Percentiles rank a stretch among this genome's conserved stretches.
These are phyloP conservation scores for Carettochelys insculpta DNA, from an alignment of 2,113 vertebrate species.

Conservation along the genomic window DNA sequence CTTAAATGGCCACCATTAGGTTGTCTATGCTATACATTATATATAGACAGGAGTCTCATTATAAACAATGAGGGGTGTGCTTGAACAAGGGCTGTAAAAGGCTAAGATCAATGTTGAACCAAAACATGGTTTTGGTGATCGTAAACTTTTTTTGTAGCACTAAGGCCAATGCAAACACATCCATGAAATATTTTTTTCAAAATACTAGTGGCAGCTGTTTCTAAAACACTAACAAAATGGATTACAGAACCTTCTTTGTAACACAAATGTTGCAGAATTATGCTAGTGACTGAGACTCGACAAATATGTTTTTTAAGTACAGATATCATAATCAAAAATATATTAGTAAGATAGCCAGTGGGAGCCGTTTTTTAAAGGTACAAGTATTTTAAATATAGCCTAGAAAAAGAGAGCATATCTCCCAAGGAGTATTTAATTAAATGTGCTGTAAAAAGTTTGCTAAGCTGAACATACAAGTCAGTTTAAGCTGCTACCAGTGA, in stretches of 20 bases:
- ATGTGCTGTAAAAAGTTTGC: not conserved
- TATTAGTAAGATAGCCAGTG: not conserved
- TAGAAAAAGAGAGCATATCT: not conserved
- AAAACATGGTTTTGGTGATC: not conserved
- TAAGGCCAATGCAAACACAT: slow-evolving; percentile 50
- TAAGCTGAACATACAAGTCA: not conserved
- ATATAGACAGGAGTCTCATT: not conserved
- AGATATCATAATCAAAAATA: not conserved
- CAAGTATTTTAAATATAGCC: not conserved
- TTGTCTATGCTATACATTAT: slow-evolving; percentile 22
- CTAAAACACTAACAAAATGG: slow-evolving; percentile 51
- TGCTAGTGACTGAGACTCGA: not conserved
- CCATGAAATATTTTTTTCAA: not conserved
- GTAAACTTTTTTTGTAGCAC: not conserved
- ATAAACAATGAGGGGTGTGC: slow-evolving; percentile 23
- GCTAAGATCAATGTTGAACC: slow-evolving; percentile 48
- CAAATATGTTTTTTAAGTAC: not conserved
- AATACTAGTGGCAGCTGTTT: slow-evolving; percentile 28
- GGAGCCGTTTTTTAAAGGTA: not conserved
- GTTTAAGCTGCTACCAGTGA: not conserved
- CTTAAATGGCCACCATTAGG: slow-evolving; percentile 40
- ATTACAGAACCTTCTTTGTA: slow-evolving; percentile 11
- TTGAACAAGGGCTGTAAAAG: slow-evolving; percentile 19
- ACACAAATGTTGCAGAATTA: not conserved
- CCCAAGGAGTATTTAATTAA: not conserved